phyloP scores from a whole-genome alignment of 2,888 invertebrate species.

The Melanotus villosus region DNA sequence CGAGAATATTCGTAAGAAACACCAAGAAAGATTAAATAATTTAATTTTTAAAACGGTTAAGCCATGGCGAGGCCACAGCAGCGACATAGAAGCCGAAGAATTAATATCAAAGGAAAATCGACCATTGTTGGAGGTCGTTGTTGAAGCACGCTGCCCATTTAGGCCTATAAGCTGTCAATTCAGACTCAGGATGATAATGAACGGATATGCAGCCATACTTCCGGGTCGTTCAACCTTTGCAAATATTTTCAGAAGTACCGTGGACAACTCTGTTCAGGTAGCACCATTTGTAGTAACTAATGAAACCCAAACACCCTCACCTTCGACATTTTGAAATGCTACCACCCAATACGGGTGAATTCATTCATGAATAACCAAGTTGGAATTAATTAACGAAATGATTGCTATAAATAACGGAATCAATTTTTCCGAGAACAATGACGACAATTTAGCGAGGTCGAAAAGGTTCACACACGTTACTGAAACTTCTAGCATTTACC shows the following conservation, averaged over 20 bases:
- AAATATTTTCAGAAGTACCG: slow-evolving; percentile 72
- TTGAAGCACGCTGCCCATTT: slow-evolving; percentile 76
- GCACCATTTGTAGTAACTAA: slow-evolving; percentile 67
- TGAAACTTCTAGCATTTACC: slow-evolving; percentile 66
- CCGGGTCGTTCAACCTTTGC: slow-evolving; percentile 73
- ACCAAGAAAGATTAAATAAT: slow-evolving; percentile 59
- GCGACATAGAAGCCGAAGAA: slow-evolving; percentile 75
- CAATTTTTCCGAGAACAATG: slow-evolving; percentile 77
- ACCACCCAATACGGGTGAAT: slow-evolving; percentile 76
- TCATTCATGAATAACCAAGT: slow-evolving; percentile 57
- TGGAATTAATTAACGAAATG: slow-evolving; percentile 58
- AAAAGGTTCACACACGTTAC: slow-evolving; percentile 54
- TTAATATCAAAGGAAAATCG: slow-evolving; percentile 69
- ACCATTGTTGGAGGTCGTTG: slow-evolving; percentile 77
- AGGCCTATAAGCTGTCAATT: slow-evolving; percentile 68
- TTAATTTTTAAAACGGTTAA: slow-evolving; percentile 59
- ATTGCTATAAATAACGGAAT: slow-evolving; percentile 63
- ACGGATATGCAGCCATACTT: slow-evolving; percentile 80
- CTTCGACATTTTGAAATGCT: slow-evolving; percentile 78
- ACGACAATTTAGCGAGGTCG: slow-evolving; percentile 68
- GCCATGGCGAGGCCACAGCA: slow-evolving; percentile 76
- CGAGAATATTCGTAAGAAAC: slow-evolving; percentile 72
- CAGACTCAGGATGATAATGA: slow-evolving; percentile 73
- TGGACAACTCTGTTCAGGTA: slow-evolving; percentile 74
- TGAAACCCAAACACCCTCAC: slow-evolving; percentile 78